phyloP scores from a whole-genome alignment of 2,888 invertebrate species.

The Pemphredon lugubris region DNA sequence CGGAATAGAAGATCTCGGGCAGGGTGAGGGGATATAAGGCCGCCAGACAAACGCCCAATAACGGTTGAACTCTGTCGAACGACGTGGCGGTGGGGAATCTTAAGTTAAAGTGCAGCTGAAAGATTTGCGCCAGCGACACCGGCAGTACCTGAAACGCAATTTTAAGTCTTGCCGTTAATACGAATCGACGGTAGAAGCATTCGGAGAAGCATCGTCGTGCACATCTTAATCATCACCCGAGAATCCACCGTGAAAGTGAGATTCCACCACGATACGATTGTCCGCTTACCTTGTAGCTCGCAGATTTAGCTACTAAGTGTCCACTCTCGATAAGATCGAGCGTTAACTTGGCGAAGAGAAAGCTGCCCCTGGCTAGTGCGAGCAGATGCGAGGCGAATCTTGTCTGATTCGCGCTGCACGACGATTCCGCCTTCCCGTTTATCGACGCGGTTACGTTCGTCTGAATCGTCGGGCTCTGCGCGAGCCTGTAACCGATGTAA shows the following conservation, averaged over 20 bases:
- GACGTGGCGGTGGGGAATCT: conserved; percentile 94
- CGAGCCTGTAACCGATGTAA: conserved; percentile 92
- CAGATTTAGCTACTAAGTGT: conserved; percentile 95
- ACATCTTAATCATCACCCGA: too few species aligned
- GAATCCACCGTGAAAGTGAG: conserved; percentile 9
- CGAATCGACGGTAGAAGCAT: too few species aligned
- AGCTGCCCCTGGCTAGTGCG: conserved; percentile 92
- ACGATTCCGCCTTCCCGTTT: conserved; percentile 84
- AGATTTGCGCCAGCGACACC: conserved; percentile 93
- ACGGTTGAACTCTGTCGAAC: conserved; percentile 94
- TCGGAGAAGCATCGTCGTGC: neutral
- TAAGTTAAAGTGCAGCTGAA: conserved; percentile 94
- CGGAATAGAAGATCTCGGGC: conserved; percentile 95
- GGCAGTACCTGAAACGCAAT: conserved; percentile 84
- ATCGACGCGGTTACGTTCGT: conserved; percentile 88
- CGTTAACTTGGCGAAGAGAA: conserved; percentile 94
- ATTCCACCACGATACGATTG: neutral
- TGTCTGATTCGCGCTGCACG: conserved; percentile 84
- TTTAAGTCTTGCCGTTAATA: neutral
- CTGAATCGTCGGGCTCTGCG: conserved; percentile 91
- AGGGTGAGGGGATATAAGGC: conserved; percentile 94
- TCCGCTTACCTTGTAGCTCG: conserved; percentile 89
- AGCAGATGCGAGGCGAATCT: conserved; percentile 94
- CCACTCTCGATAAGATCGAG: conserved; percentile 96
- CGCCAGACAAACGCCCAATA: conserved; percentile 94